Evolutionary conservation across 2,888 invertebrate genomes (phyloP), one percentile per base, ranked within the genome.

Genomic region (Mesopsocus fuscifrons): DNA sequence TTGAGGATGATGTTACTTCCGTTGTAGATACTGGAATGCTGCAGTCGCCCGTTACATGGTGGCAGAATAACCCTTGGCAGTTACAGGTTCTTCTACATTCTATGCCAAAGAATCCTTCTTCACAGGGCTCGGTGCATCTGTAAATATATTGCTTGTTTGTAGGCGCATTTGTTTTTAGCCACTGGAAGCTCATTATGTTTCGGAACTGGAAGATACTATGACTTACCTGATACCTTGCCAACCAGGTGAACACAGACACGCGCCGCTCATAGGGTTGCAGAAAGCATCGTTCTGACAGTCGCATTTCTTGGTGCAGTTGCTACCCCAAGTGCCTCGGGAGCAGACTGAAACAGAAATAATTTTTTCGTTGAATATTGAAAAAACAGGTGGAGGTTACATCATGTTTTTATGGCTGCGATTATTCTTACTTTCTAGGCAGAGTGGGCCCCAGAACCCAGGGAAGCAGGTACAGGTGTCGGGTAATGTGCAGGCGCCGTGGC

Each of bases 201-300:
- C n/a, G n/a, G n/a, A n/a, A n/a, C n/a, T n/a, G n/a, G n/a, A n/a
- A n/a, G n/a, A n/a, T n/a, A n/a, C n/a, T n/a, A n/a, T n/a, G 20
- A 64, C 67, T 68, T 66, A 79, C 80, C 68, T 69, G 56, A 67
- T 66, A 57, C 79, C 79, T 54, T 66, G 69, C 72, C 74, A 76
- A 56, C 77, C 79, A 33, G 68, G 64, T 41, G 69, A 66, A 59
- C 80, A 80, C 44, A 65, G 64, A 55, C 80, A 80, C 43, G 65
- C 63, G 21, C 80, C 79, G 8, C 68, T 69, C 44, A 63, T 55
- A 2, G 74, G 67, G 50, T 77, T 69, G 55, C 82, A 82, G n/a
- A 62, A 59, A 1, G 69, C 69, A 40, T 70, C 67, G 41, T 68
- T 67, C 46, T 60, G 58, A 54, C 83, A 83, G 41, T 65, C 60